Evolutionary conservation across 2,797 vertebrate species (phyloP), one percentile per base, ranked within the genome.

Genomic region (Cephalopachus bancanus): DNA sequence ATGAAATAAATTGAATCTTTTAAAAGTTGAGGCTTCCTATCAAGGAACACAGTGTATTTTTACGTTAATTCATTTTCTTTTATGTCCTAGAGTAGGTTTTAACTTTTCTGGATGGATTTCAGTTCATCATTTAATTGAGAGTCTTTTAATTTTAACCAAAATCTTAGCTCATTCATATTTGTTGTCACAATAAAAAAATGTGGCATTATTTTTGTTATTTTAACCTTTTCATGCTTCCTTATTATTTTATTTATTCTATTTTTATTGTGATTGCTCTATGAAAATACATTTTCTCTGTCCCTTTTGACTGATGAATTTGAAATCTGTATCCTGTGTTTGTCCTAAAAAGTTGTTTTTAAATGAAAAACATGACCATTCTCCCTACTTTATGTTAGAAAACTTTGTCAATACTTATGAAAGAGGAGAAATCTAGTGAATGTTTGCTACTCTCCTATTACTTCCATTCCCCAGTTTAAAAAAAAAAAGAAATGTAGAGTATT

Each of bases 1-100:
- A 94, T 94, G 89, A 97, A 94, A 84, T 78, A 96, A 95, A 88
- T 92, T n/a, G 19, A 95, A 83, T 95, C 76, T 97, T n/a, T 94
- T 74, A 87, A 97, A 60, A 80, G 22, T 79, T 94, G 75, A 91
- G 69, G 72, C 80, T 97, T 91, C 75, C 72, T 95, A 69, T 93
- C 85, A 94, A 87, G 51, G 64, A 92, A 78, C 74, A 74, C 67
- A 62, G 19, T 85, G 30, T 69, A 75, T 90, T 96, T 96, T 95
- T 62, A 89, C 24, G 94, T n/a, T 78, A 95, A 93, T 93, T 91
- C 71, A 87, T 33, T 93, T 93, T 75, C 67, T 95, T 88, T 37
- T 83, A 67, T 88, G 65, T 87, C 60, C 59, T 64, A 53, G 19
- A 78, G 69, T 72, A 88, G 59, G 14, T 78, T 95, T 95, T 67